Percentiles rank a stretch among this genome's conserved stretches.
These are phyloP conservation scores for Brenthis hecate DNA, from an alignment of 2,888 invertebrate species.

Conservation along the genomic window DNA sequence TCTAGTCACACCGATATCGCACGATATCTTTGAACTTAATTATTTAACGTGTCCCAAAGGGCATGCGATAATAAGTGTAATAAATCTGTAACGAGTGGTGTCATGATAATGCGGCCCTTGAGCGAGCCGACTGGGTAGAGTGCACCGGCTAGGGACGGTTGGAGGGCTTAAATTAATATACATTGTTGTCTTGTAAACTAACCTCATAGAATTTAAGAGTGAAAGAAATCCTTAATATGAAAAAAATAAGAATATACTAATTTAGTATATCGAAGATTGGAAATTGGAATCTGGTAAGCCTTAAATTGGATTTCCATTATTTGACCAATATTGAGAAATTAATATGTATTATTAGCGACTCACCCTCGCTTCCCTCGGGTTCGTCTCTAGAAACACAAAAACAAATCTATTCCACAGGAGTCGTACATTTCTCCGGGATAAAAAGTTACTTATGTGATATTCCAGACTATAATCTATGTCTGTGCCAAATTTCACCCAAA, in stretches of 20 bases:
- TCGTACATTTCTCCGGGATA: too few species aligned
- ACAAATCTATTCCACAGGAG: too few species aligned
- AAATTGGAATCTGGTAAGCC: too few species aligned
- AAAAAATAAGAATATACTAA: background rate
- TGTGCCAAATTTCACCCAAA: too few species aligned
- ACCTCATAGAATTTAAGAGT: background rate
- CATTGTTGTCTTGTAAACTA: slow-evolving; percentile 29
- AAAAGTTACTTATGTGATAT: too few species aligned
- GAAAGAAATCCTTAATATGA: background rate
- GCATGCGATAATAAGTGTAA: slow-evolving; percentile 47
- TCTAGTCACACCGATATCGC: slow-evolving; percentile 38
- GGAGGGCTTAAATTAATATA: slow-evolving; percentile 35
- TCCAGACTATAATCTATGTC: too few species aligned
- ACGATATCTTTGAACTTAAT: slow-evolving; percentile 45
- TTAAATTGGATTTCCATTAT: too few species aligned
- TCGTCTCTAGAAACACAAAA: too few species aligned
- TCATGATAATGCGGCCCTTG: slow-evolving; percentile 49
- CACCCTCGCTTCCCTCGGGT: too few species aligned
- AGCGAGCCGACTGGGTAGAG: slow-evolving; percentile 36
- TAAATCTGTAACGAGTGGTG: slow-evolving; percentile 49
- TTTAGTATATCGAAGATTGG: too few species aligned
- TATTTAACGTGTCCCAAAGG: slow-evolving; percentile 49
- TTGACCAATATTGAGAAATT: too few species aligned
- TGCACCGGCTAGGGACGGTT: slow-evolving; percentile 25
- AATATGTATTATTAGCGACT: too few species aligned